Conservation (phyloP, 2,797 vertebrate genomes). For the Enteromius radiatus region DNA sequence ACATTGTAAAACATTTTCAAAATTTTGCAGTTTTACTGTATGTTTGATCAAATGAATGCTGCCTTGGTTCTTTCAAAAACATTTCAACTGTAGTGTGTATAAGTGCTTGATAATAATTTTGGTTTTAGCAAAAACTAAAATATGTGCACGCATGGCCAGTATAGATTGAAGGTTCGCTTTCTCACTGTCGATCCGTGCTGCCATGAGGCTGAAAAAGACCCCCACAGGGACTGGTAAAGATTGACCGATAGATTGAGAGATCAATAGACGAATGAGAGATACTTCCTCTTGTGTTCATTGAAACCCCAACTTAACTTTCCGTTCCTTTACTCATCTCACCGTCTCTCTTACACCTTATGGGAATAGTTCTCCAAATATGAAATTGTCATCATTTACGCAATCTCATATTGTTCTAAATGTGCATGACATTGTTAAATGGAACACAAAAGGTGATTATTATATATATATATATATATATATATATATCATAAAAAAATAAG, state of each 20-base stretch:
- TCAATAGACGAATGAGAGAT: constrained; percentile 49
- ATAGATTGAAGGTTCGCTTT: constrained; percentile 24
- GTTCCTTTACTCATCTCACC: constrained; percentile 7
- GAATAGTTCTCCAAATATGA: neutral
- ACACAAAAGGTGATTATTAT: neutral
- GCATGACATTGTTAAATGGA: neutral
- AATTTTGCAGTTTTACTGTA: neutral
- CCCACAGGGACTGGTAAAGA: constrained; percentile 47
- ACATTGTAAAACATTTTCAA: too few species aligned
- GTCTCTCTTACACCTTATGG: constrained; percentile 8
- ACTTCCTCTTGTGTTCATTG: constrained; percentile 37
- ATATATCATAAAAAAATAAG: too few species aligned
- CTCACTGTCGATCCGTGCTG: constrained; percentile 16
- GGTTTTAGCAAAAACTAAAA: neutral
- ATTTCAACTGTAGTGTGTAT: too few species aligned
- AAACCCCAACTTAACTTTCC: constrained; percentile 11
- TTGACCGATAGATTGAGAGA: constrained; percentile 51
- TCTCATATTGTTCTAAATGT: constrained; percentile 8
- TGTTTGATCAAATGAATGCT: neutral
- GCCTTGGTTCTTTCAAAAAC: neutral
- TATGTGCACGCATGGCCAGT: neutral
- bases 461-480: too few species aligned
- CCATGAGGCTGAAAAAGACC: constrained; percentile 27
- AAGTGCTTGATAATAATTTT: neutral
- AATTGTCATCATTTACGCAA: neutral